These are phyloP conservation scores for Euschistus heros DNA, from an alignment of 1,140 invertebrate species.

Conservation along the genomic window DNA sequence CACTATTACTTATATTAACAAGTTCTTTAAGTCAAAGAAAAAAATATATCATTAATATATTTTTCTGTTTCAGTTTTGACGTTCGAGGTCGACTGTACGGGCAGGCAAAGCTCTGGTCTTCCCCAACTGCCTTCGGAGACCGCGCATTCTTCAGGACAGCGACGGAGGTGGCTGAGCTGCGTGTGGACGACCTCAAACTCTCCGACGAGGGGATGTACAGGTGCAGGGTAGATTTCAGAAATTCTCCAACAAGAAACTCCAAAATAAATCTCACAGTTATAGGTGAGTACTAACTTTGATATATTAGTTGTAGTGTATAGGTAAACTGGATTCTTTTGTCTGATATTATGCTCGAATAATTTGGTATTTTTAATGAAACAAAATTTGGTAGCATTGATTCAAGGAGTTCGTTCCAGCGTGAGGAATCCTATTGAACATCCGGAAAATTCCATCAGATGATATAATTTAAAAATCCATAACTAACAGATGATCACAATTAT, in stretches of 20 bases:
- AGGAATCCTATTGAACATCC: too few species aligned
- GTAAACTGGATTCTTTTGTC: too few species aligned
- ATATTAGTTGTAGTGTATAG: neutral
- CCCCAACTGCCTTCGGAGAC: constrained; percentile 60
- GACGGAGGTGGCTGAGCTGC: constrained; percentile 54
- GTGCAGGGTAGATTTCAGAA: constrained; percentile 77
- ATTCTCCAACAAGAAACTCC: constrained; percentile 72
- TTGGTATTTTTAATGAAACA: too few species aligned
- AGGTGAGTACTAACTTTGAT: constrained; percentile 47
- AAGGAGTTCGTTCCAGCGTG: too few species aligned
- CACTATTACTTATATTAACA: neutral
- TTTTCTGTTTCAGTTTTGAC: constrained; percentile 57
- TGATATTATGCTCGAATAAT: too few species aligned
- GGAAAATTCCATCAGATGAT: too few species aligned
- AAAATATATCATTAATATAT: neutral
- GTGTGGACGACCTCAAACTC: constrained; percentile 57
- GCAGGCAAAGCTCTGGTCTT: constrained; percentile 68
- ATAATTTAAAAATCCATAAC: too few species aligned
- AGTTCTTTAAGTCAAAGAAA: neutral
- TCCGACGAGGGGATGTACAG: constrained; percentile 71
- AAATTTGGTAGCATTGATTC: too few species aligned
- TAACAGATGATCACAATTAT: too few species aligned
- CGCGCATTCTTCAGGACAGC: constrained; percentile 62
- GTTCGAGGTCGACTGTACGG: constrained; percentile 62
- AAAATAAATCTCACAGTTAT: constrained; percentile 80